These are phyloP conservation scores for Leptatherina wallacei DNA, from an alignment of 2,797 vertebrate species.

Conservation along the genomic window DNA sequence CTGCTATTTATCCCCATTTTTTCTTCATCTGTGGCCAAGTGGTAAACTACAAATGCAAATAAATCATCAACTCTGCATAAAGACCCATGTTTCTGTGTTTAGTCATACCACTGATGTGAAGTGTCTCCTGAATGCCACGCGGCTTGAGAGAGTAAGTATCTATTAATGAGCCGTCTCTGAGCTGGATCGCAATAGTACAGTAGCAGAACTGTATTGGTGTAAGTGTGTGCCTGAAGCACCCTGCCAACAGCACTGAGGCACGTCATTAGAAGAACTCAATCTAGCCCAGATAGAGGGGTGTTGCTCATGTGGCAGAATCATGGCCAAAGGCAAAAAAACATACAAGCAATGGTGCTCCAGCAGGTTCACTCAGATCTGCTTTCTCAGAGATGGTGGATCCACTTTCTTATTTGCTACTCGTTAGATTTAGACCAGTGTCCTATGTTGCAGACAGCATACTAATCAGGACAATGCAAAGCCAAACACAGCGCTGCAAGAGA, in stretches of 20 bases:
- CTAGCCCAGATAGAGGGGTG: conserved; percentile 52
- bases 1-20: conserved; percentile 7
- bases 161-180: conserved; percentile 48
- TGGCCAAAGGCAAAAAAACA: conserved; percentile 47
- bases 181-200: conserved; percentile 44
- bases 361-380: conserved; percentile 49
- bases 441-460: conserved; percentile 80
- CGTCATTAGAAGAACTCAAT: conserved; percentile 70
- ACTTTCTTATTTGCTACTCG: conserved; percentile 67
- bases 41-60: conserved; percentile 21
- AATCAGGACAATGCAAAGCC: conserved; percentile 78
- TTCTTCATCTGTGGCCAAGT: conserved; percentile 11
- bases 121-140: conserved; percentile 17
- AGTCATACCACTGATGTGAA: conserved; percentile 53
- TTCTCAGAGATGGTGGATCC: conserved; percentile 48
- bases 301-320: conserved; percentile 56
- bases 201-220: conserved; percentile 31
- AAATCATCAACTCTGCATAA: conserved; percentile 11
- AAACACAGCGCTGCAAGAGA: conserved; percentile 57
- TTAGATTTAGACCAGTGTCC: conserved; percentile 83
- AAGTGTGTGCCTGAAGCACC: conserved; percentile 46
- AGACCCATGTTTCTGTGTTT: conserved; percentile 31
- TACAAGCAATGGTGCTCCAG: conserved; percentile 50
- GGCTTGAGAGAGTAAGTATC: conserved; percentile 43
- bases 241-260: conserved; percentile 62